Conservation (phyloP, 2,888 invertebrate genomes). For the Sinopyrophorus schimmeli region DNA sequence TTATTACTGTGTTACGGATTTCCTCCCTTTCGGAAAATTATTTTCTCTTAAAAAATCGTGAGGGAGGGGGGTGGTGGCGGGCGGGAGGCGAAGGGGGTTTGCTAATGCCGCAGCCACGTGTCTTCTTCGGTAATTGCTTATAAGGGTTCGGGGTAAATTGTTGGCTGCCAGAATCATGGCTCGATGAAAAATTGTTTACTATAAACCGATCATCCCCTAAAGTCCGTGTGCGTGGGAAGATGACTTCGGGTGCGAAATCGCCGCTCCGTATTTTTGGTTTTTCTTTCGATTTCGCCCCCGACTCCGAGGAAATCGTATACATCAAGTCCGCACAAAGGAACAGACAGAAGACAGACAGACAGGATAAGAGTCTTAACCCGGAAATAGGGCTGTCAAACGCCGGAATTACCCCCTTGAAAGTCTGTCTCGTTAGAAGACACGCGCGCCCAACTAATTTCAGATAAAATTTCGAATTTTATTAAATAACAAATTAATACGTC, state of each 20-base stretch:
- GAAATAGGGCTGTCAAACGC: constrained; percentile 37
- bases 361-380: constrained; percentile 30
- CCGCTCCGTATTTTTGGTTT: too few relatives aligned
- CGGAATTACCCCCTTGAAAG: constrained; percentile 35
- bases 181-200: constrained; percentile 50
- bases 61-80: too few relatives aligned
- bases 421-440: constrained; percentile 37
- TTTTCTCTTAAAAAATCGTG: too few relatives aligned
- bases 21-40: constrained; percentile 14
- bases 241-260: too few relatives aligned
- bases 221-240: constrained; percentile 25
- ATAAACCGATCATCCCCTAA: constrained; percentile 29
- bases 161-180: constrained; percentile 50
- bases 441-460: constrained; percentile 30
- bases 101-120: constrained; percentile 48
- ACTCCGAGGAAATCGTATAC: constrained; percentile 8
- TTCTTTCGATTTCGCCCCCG: too few relatives aligned
- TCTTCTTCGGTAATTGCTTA: constrained; percentile 48
- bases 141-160: constrained; percentile 47
- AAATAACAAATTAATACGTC: constrained; percentile 10
- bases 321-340: constrained; percentile 23
- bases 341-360: constrained; percentile 34
- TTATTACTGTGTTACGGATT: constrained; percentile 28
- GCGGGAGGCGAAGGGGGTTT: constrained; percentile 44
- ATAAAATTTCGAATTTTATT: constrained; percentile 15